Base-by-base conservation (phyloP, 2,113 vertebrate species). In the Vanacampus margaritifer region DNA sequence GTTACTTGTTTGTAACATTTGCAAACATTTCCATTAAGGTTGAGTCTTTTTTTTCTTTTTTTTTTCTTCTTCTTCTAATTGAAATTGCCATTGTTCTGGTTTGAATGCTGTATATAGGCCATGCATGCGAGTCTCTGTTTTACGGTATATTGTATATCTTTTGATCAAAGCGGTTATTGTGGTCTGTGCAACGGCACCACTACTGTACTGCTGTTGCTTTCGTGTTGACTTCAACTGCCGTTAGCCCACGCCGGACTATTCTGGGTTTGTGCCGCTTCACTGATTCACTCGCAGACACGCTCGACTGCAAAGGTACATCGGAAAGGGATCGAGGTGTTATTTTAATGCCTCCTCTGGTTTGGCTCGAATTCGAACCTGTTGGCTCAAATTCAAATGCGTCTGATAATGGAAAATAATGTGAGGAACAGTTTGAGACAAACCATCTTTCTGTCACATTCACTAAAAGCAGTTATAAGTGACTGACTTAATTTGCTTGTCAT, bases 201-300 rank as follows among this genome's bases (percentile, higher is more conserved):
- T 81, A 69, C 46, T 80, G 60, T 78, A 74, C 84, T 73, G 75
- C 75, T 82, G 78, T 64, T 82, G 78, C 78, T 82, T 80, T 75
- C 70, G 28, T 81, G 74, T 83, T 84, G 76, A 85, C 83, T 83
- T 72, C 75, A 81, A 66, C 71, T 87, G 79, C 82, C 76, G 83
- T 84, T 85, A 81, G 79, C 83, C 83, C 86, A 86, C 79, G 79
- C 85, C 60, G 72, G 67, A 69, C 87, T 88, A 88, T 90, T 84
- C 81, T 88, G 79, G 81, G 82, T 76, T 36, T 75, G 71, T 74
- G 67, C 81, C 64, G 79, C 76, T 77, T 71, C 79, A 76, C 75
- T 85, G 81, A 86, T 83, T 87, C 87, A 86, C 84, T 83, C 77
- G 80, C 78, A 81, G 72, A 82, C 82, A 79, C 78, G 78, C 76